Percentiles rank a stretch among this genome's conserved stretches.
Evolutionary conservation across 2,888 invertebrate species (phyloP).

Genomic region (Melolontha melolontha): DNA sequence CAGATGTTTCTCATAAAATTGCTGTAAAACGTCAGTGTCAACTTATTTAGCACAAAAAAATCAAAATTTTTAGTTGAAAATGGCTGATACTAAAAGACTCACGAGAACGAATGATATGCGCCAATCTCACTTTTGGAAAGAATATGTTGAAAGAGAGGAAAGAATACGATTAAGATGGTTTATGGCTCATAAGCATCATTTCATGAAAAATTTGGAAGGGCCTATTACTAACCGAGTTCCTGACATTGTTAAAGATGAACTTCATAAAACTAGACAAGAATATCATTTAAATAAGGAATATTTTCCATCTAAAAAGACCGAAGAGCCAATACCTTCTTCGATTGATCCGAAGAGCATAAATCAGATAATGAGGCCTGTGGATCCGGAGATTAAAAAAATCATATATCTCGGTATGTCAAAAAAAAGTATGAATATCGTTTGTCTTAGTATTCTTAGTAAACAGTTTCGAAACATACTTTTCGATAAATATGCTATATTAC

Average conservation of each 20-base stretch:
- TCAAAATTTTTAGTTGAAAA: slow-evolving; percentile 23
- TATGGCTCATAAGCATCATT: slow-evolving; percentile 57
- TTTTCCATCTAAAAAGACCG: slow-evolving; percentile 45
- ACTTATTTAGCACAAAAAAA: slow-evolving; percentile 23
- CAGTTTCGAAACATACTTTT: background rate
- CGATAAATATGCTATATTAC: no score
- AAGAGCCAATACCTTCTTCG: slow-evolving; percentile 47
- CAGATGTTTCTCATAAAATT: slow-evolving; percentile 53
- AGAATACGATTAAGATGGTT: slow-evolving; percentile 62
- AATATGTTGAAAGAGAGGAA: slow-evolving; percentile 59
- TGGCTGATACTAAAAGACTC: slow-evolving; percentile 15
- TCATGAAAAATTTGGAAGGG: slow-evolving; percentile 57
- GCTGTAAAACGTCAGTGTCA: slow-evolving; percentile 48
- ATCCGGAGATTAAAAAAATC: slow-evolving; percentile 64
- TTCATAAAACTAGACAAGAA: slow-evolving; percentile 51
- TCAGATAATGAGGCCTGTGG: slow-evolving; percentile 68
- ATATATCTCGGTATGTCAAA: slow-evolving; percentile 64
- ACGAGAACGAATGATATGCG: slow-evolving; percentile 39
- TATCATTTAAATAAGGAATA: slow-evolving; percentile 52
- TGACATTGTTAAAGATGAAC: slow-evolving; percentile 54
- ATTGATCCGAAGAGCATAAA: slow-evolving; percentile 50
- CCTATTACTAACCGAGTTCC: slow-evolving; percentile 54
- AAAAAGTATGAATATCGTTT: background rate
- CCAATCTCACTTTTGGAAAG: slow-evolving; percentile 42
- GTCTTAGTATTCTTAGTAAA: background rate